These are phyloP conservation scores for Delphinapterus leucas DNA, from an alignment of 2,113 vertebrate genomes.

Conservation along the genomic window DNA sequence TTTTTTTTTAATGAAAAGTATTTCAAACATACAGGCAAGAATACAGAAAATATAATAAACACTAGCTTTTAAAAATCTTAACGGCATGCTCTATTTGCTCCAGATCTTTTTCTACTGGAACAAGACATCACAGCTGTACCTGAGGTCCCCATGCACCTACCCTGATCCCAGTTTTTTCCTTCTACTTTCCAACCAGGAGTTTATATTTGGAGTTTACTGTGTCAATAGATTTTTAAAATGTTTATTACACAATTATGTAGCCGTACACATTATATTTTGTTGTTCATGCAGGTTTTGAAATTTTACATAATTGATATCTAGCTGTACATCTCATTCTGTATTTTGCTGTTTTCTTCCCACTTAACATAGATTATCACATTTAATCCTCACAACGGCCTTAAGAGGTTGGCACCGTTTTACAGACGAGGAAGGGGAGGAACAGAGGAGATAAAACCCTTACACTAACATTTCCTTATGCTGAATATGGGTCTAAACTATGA, in stretches of 20 bases:
- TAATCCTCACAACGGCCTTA: background rate
- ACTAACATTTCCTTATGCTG: too few species aligned
- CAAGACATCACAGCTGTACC: background rate
- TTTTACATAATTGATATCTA: background rate
- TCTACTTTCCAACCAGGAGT: background rate
- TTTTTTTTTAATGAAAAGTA: background rate
- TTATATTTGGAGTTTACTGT: background rate
- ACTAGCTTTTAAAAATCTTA: background rate
- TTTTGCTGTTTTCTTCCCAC: background rate
- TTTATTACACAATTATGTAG: background rate
- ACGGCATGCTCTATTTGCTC: background rate
- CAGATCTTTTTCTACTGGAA: background rate
- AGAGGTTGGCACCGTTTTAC: background rate
- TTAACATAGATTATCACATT: background rate
- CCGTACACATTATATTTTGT: background rate
- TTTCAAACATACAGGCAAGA: background rate
- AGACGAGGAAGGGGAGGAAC: background rate
- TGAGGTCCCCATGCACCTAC: rapidly evolving
- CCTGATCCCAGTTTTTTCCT: too few species aligned
- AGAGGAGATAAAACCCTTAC: background rate
- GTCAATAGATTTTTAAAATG: background rate
- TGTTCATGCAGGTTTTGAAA: background rate
- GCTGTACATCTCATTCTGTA: too few species aligned
- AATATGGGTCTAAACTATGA: background rate
- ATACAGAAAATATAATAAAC: background rate